phyloP scores from a whole-genome alignment of 1,140 invertebrate genomes.

The Doryteuthis pealeii region DNA sequence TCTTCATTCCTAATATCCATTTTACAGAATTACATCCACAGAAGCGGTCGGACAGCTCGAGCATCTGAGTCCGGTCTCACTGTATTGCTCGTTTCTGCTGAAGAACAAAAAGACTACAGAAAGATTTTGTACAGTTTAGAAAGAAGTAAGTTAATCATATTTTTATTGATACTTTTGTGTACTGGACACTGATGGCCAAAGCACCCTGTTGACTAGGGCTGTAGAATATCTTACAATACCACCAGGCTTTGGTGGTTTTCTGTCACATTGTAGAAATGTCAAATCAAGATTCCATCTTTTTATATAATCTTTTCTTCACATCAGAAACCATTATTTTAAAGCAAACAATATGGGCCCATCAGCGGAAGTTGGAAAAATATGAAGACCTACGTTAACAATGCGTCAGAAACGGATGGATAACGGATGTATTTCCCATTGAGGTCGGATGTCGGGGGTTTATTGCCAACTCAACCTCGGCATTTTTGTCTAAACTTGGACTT shows the following conservation, averaged over 20 bases:
- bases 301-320: background rate
- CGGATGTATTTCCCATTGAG: too few relatives aligned
- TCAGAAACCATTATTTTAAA: too few relatives aligned
- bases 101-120: slow-evolving; percentile 78
- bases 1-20: background rate
- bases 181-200: background rate
- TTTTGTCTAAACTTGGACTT: too few relatives aligned
- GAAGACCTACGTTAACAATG: too few relatives aligned
- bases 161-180: background rate
- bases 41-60: slow-evolving; percentile 93
- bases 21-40: slow-evolving; percentile 79
- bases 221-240: background rate
- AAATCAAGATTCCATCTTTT: background rate
- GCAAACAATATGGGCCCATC: too few relatives aligned
- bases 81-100: slow-evolving; percentile 86
- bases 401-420: too few relatives aligned
- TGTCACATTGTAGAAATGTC: too few relatives aligned
- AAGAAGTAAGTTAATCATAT: slow-evolving; percentile 66
- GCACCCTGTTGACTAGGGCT: background rate
- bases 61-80: slow-evolving; percentile 86
- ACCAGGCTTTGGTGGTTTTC: too few relatives aligned
- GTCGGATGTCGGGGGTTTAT: too few relatives aligned
- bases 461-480: too few relatives aligned
- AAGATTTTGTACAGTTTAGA: slow-evolving; percentile 81
- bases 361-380: too few relatives aligned